Percentiles rank a stretch among this genome's conserved stretches.
Evolutionary conservation across 2,797 vertebrate species (phyloP).

Genomic region (Hipposideros larvatus): DNA sequence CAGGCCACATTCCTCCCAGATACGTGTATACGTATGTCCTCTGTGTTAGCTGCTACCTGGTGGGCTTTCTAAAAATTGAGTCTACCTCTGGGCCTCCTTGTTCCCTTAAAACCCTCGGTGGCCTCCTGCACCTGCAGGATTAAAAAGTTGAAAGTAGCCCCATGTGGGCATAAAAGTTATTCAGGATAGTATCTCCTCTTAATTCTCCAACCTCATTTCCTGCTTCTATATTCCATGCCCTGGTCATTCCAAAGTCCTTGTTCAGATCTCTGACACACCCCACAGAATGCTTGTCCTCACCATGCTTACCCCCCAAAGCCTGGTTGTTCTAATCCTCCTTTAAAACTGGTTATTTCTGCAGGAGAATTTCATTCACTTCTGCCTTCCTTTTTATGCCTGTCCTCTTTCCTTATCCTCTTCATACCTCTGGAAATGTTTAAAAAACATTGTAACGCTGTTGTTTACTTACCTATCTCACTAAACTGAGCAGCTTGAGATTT

Average conservation of each 20-base stretch:
- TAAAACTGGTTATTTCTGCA: not conserved
- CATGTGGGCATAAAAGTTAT: not conserved
- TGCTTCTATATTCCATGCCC: fast-evolving
- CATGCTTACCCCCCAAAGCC: not conserved
- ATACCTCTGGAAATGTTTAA: not conserved
- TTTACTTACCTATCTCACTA: not conserved
- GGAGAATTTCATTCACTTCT: not conserved
- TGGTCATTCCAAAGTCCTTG: not conserved
- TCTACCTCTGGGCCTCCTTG: not conserved
- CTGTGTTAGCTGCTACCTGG: not conserved
- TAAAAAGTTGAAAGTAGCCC: not conserved
- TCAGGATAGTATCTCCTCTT: not conserved
- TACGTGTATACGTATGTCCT: not conserved
- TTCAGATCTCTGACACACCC: too few species aligned
- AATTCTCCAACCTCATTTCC: not conserved
- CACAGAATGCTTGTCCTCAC: too few species aligned
- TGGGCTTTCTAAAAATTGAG: not conserved
- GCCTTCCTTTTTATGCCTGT: not conserved
- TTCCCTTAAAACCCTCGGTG: not conserved
- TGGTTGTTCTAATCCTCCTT: not conserved
- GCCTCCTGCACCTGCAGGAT: not conserved
- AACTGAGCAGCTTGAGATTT: not conserved
- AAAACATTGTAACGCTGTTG: not conserved
- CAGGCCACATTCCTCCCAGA: not conserved
- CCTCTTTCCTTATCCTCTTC: not conserved